These are phyloP conservation scores for Toxonevra muliebris DNA, from an alignment of 2,888 invertebrate species.

Conservation along the genomic window DNA sequence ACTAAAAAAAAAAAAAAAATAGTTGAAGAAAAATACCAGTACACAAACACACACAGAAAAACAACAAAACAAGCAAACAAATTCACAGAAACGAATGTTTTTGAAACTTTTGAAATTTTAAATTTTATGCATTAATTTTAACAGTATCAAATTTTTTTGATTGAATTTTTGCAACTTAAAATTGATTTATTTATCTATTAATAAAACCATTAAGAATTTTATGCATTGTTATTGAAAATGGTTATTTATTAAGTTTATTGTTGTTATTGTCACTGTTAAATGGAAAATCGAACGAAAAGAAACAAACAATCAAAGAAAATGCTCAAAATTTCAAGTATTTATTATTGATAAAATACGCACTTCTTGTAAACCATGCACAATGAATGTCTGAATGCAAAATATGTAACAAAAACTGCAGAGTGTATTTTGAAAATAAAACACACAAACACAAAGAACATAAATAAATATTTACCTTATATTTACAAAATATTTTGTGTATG, in stretches of 20 bases:
- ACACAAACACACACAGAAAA: constrained; percentile 19
- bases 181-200: constrained; percentile 23
- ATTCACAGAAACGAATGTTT: not conserved
- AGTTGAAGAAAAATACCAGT: constrained; percentile 9
- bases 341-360: not conserved
- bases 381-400: no score
- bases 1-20: constrained; percentile 17
- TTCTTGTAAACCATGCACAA: constrained; percentile 6
- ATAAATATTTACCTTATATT: not conserved
- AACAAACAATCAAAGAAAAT: not conserved
- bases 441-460: not conserved
- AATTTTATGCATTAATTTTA: constrained; percentile 4
- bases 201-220: constrained; percentile 11
- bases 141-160: not conserved
- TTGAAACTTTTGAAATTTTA: constrained; percentile 6
- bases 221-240: constrained; percentile 15
- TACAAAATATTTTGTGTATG: not conserved
- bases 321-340: not conserved
- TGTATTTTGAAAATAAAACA: not conserved
- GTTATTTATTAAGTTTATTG: constrained; percentile 27
- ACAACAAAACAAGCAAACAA: constrained; percentile 11
- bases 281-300: not conserved
- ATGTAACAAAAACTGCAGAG: not conserved
- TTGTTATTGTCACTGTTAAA: constrained; percentile 24
- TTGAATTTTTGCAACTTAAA: constrained; percentile 10